Evolutionary conservation across 2,888 invertebrate genomes (phyloP).

Genomic region (Drosophila peninsularis): DNA sequence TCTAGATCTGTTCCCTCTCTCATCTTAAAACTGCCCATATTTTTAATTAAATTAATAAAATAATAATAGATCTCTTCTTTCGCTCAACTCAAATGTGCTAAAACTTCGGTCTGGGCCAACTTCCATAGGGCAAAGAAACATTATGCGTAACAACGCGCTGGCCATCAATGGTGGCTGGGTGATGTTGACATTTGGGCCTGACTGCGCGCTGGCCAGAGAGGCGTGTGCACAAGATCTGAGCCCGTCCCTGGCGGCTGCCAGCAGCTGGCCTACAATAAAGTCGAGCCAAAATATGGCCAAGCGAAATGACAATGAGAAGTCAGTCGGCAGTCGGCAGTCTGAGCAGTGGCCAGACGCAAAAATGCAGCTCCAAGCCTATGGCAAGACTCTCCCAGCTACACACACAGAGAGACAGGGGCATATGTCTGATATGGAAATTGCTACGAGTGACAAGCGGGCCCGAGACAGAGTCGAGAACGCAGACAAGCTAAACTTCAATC

Average conservation of each 20-base stretch:
- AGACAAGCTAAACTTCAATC: slow-evolving; percentile 27
- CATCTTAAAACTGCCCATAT: no score
- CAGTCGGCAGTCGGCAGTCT: slow-evolving; percentile 38
- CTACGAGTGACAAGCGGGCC: slow-evolving; percentile 66
- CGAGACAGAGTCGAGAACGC: slow-evolving; percentile 10
- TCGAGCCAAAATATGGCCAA: slow-evolving; percentile 69
- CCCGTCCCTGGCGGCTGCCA: slow-evolving; percentile 13
- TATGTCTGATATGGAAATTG: slow-evolving; percentile 73
- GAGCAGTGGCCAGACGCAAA: slow-evolving; percentile 54
- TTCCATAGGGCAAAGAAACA: slow-evolving; percentile 10
- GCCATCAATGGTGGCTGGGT: slow-evolving; percentile 25
- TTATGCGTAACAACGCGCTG: slow-evolving; percentile 66
- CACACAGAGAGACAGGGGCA: slow-evolving; percentile 3
- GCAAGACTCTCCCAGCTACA: slow-evolving; percentile 56
- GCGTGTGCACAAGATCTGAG: slow-evolving; percentile 34
- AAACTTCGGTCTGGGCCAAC: not conserved
- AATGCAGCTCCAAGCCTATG: slow-evolving; percentile 67
- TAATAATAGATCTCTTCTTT: no score
- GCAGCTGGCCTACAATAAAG: slow-evolving; percentile 63
- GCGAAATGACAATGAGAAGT: slow-evolving; percentile 72
- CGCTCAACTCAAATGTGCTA: no score
- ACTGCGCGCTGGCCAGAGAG: slow-evolving; percentile 20
- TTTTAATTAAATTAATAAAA: no score
- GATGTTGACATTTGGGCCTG: slow-evolving; percentile 52
- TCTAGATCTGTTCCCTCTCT: no score